A percentile compares a stretch with the other conserved stretches of the same genome.
phyloP scores from a whole-genome alignment of 2,113 vertebrate genomes.

The Sus scrofa region T2T-Sscrofa CM000824.6:143942501-143943000 shows the following conservation, averaged over 20 bases:
- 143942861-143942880: not conserved
- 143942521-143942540: not conserved
- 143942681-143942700: not conserved
- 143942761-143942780: not conserved
- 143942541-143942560: conserved; percentile 35
- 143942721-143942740: not conserved
- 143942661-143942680: not conserved
- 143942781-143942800: conserved; percentile 42
- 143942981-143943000: not conserved
- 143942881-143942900: not conserved
- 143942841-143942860: not conserved
- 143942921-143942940: not conserved
- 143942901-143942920: not conserved
- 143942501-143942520: too few relatives aligned
- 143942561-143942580: conserved; percentile 11
- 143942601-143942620: not conserved
- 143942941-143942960: not conserved
- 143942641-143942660: not conserved
- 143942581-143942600: conserved; percentile 14
- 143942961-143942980: not conserved
- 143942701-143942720: not conserved
- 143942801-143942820: conserved; percentile 11
- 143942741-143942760: conserved; percentile 20
- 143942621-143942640: not conserved
- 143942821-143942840: conserved; percentile 18